Evolutionary conservation across 1,140 invertebrate species (phyloP).

Genomic region (Hestina assimilis): DNA sequence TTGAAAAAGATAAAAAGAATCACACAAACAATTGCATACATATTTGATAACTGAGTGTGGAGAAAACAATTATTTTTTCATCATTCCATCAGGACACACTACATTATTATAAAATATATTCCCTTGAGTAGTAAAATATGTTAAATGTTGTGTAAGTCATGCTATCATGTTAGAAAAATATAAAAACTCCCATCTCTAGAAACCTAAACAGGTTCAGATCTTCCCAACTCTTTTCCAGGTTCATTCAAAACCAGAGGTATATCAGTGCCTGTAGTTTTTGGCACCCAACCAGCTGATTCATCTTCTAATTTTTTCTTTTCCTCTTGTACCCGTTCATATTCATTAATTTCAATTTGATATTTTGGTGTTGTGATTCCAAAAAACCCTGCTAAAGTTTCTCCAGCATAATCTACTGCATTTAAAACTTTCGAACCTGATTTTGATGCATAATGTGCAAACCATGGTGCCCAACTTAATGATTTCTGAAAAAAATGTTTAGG

Average conservation of each 20-base stretch:
- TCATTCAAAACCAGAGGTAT: conserved; percentile 66
- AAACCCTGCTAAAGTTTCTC: conserved; percentile 89
- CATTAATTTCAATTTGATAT: conserved; percentile 93
- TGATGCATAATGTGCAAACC: conserved; percentile 85
- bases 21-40: too few species aligned
- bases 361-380: conserved; percentile 95
- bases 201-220: neutral
- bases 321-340: conserved; percentile 83
- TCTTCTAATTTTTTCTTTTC: conserved; percentile 77
- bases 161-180: too few species aligned
- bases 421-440: conserved; percentile 82
- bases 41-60: too few species aligned
- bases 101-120: too few species aligned
- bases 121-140: too few species aligned
- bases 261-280: conserved; percentile 57
- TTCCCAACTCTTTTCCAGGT: conserved; percentile 41
- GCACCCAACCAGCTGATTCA: conserved; percentile 73
- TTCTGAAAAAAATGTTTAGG: conserved; percentile 68
- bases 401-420: conserved; percentile 89
- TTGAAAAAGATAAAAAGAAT: too few species aligned
- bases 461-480: conserved; percentile 84
- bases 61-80: too few species aligned
- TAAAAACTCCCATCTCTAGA: neutral
- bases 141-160: too few species aligned
- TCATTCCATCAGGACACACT: too few species aligned